Conservation (phyloP, 2,113 vertebrate species). For the Prunella fulvescens region DNA sequence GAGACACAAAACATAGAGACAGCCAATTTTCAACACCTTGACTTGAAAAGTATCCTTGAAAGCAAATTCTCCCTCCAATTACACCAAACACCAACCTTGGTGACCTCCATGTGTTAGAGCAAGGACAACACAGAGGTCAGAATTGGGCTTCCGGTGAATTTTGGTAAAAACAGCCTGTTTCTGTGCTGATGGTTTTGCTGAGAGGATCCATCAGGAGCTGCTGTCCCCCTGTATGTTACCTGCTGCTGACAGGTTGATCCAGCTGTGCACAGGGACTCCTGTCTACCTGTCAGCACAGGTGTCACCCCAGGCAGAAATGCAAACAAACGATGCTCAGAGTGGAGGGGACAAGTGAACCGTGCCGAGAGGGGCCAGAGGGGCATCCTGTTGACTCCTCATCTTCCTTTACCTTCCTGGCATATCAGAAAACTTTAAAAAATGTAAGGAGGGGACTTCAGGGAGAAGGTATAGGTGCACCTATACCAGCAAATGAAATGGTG, state of each 20-base stretch:
- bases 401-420: background rate
- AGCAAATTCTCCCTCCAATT: background rate
- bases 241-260: background rate
- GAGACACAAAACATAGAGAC: background rate
- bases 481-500: background rate
- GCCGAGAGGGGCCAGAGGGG: background rate
- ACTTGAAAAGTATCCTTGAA: background rate
- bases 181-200: background rate
- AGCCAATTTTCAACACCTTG: constrained; percentile 4
- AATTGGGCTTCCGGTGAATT: accelerated
- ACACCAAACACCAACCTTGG: background rate
- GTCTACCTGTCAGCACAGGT: constrained; percentile 21
- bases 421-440: background rate
- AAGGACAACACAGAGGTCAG: background rate
- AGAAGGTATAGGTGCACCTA: background rate
- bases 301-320: background rate
- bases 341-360: constrained; percentile 4
- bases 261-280: background rate
- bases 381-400: constrained; percentile 16
- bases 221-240: background rate
- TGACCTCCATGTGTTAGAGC: background rate
- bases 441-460: background rate
- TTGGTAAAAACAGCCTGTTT: background rate
- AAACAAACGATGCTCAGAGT: background rate
- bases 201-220: constrained; percentile 16